These are phyloP conservation scores for Elachura formosa DNA, from an alignment of 2,113 vertebrate species.

Conservation along the genomic window DNA sequence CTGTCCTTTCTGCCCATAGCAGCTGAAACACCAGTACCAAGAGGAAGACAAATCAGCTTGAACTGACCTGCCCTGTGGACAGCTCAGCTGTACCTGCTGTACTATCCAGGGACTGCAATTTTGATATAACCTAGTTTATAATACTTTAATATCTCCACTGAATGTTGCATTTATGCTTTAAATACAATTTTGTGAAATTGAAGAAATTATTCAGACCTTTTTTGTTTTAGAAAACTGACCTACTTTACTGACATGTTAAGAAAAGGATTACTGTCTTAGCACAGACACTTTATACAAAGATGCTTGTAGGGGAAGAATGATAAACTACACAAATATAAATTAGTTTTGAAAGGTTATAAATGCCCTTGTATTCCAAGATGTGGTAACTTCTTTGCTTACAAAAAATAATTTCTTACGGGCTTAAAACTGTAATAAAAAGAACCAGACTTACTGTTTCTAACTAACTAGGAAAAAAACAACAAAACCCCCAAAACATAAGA, in stretches of 20 bases:
- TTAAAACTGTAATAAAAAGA: background rate
- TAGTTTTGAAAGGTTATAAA: background rate
- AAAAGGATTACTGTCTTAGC: background rate
- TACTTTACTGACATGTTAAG: background rate
- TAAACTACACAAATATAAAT: background rate
- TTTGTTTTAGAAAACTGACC: background rate
- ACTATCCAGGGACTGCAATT: background rate
- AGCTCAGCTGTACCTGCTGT: background rate
- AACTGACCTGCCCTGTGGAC: background rate
- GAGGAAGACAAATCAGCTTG: background rate
- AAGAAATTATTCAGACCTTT: background rate
- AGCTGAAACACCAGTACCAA: background rate
- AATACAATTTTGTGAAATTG: background rate
- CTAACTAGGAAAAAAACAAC: background rate
- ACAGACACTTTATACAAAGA: background rate
- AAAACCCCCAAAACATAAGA: rapidly evolving
- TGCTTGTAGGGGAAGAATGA: background rate
- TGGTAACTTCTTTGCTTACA: rapidly evolving
- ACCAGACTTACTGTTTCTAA: background rate
- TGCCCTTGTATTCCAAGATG: background rate
- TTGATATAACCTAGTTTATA: background rate
- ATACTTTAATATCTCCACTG: background rate
- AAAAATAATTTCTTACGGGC: background rate
- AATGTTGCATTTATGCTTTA: background rate
- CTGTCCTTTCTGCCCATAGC: background rate